Conservation (phyloP, 1,140 invertebrate genomes). For the Plodia interpunctella region DNA sequence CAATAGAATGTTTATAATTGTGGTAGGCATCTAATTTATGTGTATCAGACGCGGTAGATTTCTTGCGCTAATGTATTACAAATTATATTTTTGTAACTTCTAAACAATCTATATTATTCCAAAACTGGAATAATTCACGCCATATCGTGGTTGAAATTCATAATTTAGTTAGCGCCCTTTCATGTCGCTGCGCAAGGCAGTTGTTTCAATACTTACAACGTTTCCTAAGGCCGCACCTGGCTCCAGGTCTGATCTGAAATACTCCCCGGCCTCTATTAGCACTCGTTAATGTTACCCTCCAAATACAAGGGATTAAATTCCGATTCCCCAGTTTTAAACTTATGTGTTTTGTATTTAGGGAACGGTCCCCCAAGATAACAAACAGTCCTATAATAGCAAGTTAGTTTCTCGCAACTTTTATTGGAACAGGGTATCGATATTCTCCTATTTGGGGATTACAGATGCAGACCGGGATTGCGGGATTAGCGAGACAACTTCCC, state of each 20-base stretch:
- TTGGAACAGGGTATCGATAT: conserved; percentile 1
- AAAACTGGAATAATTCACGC: no score
- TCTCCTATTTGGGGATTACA: neutral
- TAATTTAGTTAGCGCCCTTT: neutral
- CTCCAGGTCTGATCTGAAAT: neutral
- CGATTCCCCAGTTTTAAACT: conserved; percentile 25
- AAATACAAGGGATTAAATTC: conserved; percentile 31
- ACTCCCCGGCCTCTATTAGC: conserved; percentile 34
- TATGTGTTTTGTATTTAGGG: conserved; percentile 15
- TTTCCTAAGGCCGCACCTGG: neutral
- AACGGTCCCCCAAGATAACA: neutral
- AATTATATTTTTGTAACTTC: no score
- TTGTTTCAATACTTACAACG: neutral
- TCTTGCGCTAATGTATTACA: no score
- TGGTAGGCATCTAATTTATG: no score
- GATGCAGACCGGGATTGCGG: no score
- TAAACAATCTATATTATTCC: no score
- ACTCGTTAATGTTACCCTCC: conserved; percentile 27
- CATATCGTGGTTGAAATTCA: no score
- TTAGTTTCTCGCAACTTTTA: conserved; percentile 3
- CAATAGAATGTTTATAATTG: no score
- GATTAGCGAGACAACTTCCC: no score
- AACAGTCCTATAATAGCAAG: neutral
- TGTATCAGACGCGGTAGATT: no score
- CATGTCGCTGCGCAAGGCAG: neutral